Evolutionary conservation across 2,888 invertebrate genomes (phyloP).

Genomic region (Clistopyga incitator): DNA sequence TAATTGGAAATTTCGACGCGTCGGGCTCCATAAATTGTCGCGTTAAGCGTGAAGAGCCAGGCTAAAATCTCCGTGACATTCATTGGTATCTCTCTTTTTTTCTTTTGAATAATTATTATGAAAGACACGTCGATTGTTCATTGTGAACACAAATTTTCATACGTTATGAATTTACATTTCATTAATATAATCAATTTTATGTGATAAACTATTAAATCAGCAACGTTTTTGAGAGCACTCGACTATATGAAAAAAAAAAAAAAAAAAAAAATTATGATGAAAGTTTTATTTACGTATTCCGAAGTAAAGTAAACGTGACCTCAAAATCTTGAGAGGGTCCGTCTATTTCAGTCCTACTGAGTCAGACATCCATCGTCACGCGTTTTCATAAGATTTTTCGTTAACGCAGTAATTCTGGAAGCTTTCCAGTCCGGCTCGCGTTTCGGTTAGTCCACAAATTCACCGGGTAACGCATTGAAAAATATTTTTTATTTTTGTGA

Average conservation of each 20-base stretch:
- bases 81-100: too few species aligned
- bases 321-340: constrained; percentile 37
- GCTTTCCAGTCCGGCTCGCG: constrained; percentile 40
- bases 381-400: constrained; percentile 54
- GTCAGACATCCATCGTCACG: constrained; percentile 56
- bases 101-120: too few species aligned
- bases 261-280: constrained; percentile 13
- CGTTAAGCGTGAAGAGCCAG: background rate
- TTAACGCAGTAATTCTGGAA: constrained; percentile 53
- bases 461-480: background rate
- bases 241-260: background rate
- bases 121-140: background rate
- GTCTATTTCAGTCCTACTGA: constrained; percentile 55
- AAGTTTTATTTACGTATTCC: background rate
- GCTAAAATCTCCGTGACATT: background rate
- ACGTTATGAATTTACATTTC: too few species aligned
- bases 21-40: background rate
- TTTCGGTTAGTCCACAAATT: background rate
- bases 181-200: background rate
- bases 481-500: constrained; percentile 22
- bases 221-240: background rate
- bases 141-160: background rate
- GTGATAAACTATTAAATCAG: background rate
- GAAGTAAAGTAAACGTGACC: constrained; percentile 34
- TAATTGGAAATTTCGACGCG: background rate